These are phyloP conservation scores for human DNA, from an alignment of 2,113 vertebrate genomes.

Conservation along the genomic window GRCh38 chr5:38947501-38948000, in stretches of 20 bases:
- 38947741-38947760: slow-evolving; percentile 30
- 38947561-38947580: background rate
- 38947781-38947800: background rate
- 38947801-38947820: background rate
- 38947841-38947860: slow-evolving; percentile 2
- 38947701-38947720: background rate
- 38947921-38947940: background rate
- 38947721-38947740: slow-evolving; percentile 7
- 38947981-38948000: background rate
- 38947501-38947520: slow-evolving; percentile 3
- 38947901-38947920: background rate
- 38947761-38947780: background rate
- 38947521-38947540: slow-evolving; percentile 4
- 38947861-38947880: slow-evolving; percentile 47
- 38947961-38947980: slow-evolving; percentile 5
- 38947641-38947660: background rate
- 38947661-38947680: background rate
- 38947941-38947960: background rate
- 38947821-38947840: background rate
- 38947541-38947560: background rate
- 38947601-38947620: background rate
- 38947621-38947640: background rate
- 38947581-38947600: slow-evolving; percentile 3
- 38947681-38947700: slow-evolving; percentile 1
- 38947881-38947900: background rate